Base-by-base conservation (phyloP, 2,797 vertebrate species). In the Kryptopterus vitreolus region DNA sequence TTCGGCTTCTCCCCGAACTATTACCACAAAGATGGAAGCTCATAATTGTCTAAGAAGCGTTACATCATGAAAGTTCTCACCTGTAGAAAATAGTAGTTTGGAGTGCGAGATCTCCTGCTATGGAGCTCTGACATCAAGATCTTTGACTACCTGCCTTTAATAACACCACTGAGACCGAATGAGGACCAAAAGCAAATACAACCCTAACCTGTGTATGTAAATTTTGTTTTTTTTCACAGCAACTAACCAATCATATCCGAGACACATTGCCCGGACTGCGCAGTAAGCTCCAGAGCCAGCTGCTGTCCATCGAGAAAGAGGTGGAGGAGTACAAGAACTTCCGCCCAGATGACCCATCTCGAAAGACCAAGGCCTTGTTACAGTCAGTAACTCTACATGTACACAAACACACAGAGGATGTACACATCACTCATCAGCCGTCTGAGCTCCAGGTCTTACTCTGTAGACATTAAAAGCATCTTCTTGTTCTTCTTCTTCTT, bases 231-330 rank as follows among this genome's bases (percentile, higher is more conserved):
- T 26, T 82, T 78, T 53, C 20, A 8, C 89, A 99, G 98, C 98
- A 99, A 99, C 91, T 99, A 92, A 99, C 98, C 87, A 99, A 99
- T 90, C 98, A 99, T 90, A 99, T 99, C 88, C 95, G 98, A 35
- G 98, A 99, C 92, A 99, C 98, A 0, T 92, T 99, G 88, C 98
- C 98, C 0, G 94, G 88, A 26, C 93, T 99, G 81, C 92, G 98
- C 75, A 94, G 95, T 90, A 99, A 98, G 84, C 94, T 99, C 63
- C 98, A 99, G 87, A 96, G 96, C 85, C 98, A 99, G 89, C 95
- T 99, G 1, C 95, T 99, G 66, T 98, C 97, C 88, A 98, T 99
- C 3, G 97, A 99, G 91, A 99, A 99, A 86, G 98, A 99, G 89
- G 98, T 99, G 87, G 98, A 99, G 0, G 97, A 98, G 75, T 99